Conservation (phyloP, 1,140 invertebrate species). For the Cherax quadricarinatus region DNA sequence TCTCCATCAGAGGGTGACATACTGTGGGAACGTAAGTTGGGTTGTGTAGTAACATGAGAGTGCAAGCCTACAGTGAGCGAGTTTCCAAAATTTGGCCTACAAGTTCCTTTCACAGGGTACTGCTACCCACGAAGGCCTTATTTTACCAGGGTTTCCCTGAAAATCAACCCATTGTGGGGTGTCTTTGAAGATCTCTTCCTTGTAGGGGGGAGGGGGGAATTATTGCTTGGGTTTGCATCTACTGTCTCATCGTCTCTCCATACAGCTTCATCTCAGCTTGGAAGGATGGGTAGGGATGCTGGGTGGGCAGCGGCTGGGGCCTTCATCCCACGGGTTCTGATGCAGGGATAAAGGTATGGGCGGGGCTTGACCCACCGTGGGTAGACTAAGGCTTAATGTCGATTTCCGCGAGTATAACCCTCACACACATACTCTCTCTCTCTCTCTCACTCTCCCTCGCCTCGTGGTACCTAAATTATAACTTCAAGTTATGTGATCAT, state of each 20-base stretch:
- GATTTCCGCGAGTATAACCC: background rate
- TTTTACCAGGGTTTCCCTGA: too few relatives aligned
- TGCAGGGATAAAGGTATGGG: slow-evolving; percentile 50
- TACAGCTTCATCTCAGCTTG: background rate
- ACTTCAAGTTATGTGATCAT: slow-evolving; percentile 56
- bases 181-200: too few relatives aligned
- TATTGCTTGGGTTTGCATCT: too few relatives aligned
- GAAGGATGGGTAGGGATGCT: background rate
- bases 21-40: too few relatives aligned
- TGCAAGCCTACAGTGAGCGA: background rate
- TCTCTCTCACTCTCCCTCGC: background rate
- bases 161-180: too few relatives aligned
- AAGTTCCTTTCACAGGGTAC: too few relatives aligned
- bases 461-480: slow-evolving; percentile 38
- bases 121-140: too few relatives aligned
- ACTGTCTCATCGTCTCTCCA: background rate
- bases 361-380: background rate
- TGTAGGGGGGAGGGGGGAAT: too few relatives aligned
- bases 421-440: background rate
- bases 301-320: background rate
- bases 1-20: background rate
- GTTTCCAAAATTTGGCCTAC: background rate
- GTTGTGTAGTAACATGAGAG: too few relatives aligned
- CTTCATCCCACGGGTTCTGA: slow-evolving; percentile 24
- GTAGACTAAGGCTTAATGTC: too few relatives aligned